Evolutionary conservation across 2,888 invertebrate species (phyloP), one percentile per base, ranked within the genome.

Genomic region (Criorhina ranunculi): DNA sequence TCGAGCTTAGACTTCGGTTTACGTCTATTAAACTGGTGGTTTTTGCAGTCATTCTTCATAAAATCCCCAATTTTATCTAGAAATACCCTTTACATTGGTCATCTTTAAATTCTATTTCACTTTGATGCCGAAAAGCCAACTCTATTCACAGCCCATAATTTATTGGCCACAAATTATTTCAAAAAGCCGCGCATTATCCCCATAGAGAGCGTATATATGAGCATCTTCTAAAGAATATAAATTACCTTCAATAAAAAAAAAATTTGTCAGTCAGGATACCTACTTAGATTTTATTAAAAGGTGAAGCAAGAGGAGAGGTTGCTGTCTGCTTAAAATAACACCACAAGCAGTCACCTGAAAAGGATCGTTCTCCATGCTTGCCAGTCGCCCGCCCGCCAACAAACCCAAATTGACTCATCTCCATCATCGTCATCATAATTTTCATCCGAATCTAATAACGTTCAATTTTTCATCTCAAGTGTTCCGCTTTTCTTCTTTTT

Each of bases 361-460:
- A 29, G 15, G 6, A 57, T 57, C 11, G 3, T 8, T 15, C 40
- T 24, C 24, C 8, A 12, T 19, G 2, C 42, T 37, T 15, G 24
- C 2, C 44, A 49, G 24, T n/a, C 24, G 11, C 9, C 19, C 9
- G 7, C 49, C 60, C 24, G 37, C 59, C 5, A 12, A 15, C 42
- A 55, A 55, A 55, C 55, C n/a, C 57, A 49, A 75, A 57, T 75
- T 66, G 75, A 75, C 33, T 66, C 66, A 66, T 75, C 66, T 75
- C 64, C 33, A 75, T 75, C 55, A 64, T 53, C 75, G 64, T 66
- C 64, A 66, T 57, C 46, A 66, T 66, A 57, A 75, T 64, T 75
- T 66, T 46, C 37, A 75, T 75, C 66, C 35, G 53, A 73, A 73
- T 73, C 62, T 55, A 73, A 73, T 73, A 73, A 73, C n/a, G 55